A percentile compares a stretch with the other conserved stretches of the same genome.
Evolutionary conservation across 1,140 invertebrate species (phyloP).

Genomic region (Zaprionus gabonicus): DNA sequence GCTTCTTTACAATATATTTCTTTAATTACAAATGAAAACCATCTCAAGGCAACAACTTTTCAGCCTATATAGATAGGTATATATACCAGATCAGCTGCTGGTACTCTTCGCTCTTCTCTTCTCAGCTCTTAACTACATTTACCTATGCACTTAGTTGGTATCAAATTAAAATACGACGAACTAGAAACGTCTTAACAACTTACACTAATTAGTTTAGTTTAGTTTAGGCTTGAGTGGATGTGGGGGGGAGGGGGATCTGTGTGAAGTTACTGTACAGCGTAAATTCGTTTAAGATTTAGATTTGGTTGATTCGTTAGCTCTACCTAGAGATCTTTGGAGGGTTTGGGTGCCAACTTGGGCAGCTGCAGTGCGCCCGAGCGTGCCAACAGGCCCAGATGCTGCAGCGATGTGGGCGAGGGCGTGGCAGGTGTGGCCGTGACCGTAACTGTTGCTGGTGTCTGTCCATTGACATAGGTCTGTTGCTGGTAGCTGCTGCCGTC

Average conservation of each 20-base stretch:
- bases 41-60: not conserved
- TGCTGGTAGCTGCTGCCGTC: not conserved
- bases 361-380: slow-evolving; percentile 42
- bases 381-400: slow-evolving; percentile 26
- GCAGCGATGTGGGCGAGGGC: slow-evolving; percentile 16
- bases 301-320: slow-evolving; percentile 1
- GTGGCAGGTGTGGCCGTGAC: not conserved
- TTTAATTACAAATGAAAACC: slow-evolving; percentile 1
- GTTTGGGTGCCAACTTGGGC: slow-evolving; percentile 44
- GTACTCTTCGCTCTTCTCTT: not conserved
- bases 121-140: not conserved
- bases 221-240: not conserved
- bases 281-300: slow-evolving; percentile 3
- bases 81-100: not conserved
- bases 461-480: slow-evolving; percentile 12
- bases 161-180: not conserved
- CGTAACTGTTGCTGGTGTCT: not conserved
- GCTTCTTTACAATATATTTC: not conserved
- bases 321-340: slow-evolving; percentile 39
- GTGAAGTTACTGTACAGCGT: slow-evolving; percentile 2
- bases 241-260: not conserved
- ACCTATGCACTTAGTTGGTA: not conserved
- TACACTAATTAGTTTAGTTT: not conserved
- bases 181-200: not conserved
- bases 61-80: not conserved